phyloP scores from a whole-genome alignment of 2,888 invertebrate species.

The Leistus spinibarbis region DNA sequence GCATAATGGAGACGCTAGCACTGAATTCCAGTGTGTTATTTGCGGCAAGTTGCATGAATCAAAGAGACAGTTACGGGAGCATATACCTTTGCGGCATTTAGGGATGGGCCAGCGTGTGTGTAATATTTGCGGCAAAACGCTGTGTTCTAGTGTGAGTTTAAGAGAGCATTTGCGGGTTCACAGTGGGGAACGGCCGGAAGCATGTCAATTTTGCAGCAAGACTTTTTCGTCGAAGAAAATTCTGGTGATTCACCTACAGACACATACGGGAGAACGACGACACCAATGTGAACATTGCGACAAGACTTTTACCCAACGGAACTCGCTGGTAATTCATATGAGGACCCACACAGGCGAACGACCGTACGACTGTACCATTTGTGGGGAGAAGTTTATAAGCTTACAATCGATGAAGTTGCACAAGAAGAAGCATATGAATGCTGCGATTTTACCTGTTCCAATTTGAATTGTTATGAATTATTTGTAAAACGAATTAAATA shows the following conservation, averaged over 20 bases:
- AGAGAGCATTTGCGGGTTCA: conserved; percentile 43
- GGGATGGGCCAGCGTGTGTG: conserved; percentile 42
- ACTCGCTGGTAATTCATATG: conserved; percentile 46
- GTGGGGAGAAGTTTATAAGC: conserved; percentile 47
- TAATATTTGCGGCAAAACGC: conserved; percentile 43
- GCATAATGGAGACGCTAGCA: background rate
- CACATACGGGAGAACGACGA: conserved; percentile 55
- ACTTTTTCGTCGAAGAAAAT: conserved; percentile 12
- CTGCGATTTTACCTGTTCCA: too few species aligned
- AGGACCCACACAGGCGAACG: conserved; percentile 39
- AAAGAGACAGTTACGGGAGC: conserved; percentile 40
- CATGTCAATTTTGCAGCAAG: conserved; percentile 22
- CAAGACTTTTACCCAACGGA: conserved; percentile 46
- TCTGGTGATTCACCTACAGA: conserved; percentile 51
- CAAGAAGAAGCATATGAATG: conserved; percentile 38
- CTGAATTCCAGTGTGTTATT: conserved; percentile 22
- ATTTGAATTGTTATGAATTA: too few species aligned
- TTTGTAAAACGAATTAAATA: too few species aligned
- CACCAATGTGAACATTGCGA: conserved; percentile 52
- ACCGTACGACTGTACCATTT: conserved; percentile 34
- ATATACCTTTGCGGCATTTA: conserved; percentile 9
- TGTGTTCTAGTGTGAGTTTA: conserved; percentile 2
- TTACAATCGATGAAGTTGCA: conserved; percentile 48
- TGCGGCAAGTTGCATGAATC: conserved; percentile 27
- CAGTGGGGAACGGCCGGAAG: conserved; percentile 9